Conservation (phyloP, 2,888 invertebrate species). For the Xylophagus ater region DNA sequence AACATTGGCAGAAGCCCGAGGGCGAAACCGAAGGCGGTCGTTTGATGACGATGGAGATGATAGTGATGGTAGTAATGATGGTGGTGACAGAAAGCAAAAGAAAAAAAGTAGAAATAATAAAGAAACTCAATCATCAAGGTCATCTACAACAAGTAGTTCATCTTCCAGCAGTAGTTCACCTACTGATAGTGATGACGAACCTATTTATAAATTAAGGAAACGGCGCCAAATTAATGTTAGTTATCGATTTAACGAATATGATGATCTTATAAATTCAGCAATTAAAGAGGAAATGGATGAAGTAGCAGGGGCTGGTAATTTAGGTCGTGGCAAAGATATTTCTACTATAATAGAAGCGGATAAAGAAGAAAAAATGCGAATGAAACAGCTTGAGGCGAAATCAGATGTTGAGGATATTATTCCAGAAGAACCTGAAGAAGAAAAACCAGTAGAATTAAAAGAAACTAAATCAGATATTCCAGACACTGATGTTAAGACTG, state of each 20-base stretch:
- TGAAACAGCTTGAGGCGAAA: conserved; percentile 23
- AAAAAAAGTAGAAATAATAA: conserved; percentile 31
- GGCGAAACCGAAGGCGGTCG: conserved; percentile 12
- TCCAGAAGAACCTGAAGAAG: conserved; percentile 26
- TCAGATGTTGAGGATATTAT: conserved; percentile 27
- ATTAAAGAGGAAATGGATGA: conserved; percentile 69
- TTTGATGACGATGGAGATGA: conserved; percentile 24
- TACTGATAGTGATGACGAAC: conserved; percentile 49
- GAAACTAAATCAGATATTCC: conserved; percentile 1
- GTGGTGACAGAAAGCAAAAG: conserved; percentile 19
- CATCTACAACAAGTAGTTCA: conserved; percentile 20
- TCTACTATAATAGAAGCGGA: conserved; percentile 76
- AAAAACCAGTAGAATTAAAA: conserved; percentile 21
- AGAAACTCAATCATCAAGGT: conserved; percentile 26
- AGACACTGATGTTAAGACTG: conserved; percentile 26
- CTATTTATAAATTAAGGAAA: conserved; percentile 74
- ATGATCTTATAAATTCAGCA: conserved; percentile 89
- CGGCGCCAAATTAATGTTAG: conserved; percentile 70
- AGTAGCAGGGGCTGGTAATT: conserved; percentile 66
- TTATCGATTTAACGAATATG: conserved; percentile 85
- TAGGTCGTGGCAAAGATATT: conserved; percentile 82
- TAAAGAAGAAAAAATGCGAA: conserved; percentile 49
- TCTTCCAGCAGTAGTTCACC: conserved; percentile 20
- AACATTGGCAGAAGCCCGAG: conserved; percentile 23
- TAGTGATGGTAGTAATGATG: conserved; percentile 20